These are phyloP conservation scores for Bombus breviceps DNA, from an alignment of 1,140 invertebrate species.

Conservation along the genomic window DNA sequence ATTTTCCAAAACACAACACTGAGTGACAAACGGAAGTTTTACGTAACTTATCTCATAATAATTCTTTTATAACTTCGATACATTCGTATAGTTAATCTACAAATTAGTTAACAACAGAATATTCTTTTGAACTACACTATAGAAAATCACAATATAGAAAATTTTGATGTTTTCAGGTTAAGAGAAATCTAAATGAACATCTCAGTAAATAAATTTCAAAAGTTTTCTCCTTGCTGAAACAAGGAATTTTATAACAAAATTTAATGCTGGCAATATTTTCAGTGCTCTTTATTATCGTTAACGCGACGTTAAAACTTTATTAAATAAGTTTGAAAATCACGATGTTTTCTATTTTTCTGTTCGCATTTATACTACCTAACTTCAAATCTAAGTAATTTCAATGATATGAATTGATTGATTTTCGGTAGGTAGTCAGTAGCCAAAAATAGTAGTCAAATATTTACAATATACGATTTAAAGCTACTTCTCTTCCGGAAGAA, in stretches of 20 bases:
- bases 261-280: background rate
- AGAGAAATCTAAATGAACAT: background rate
- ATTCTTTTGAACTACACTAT: background rate
- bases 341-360: no score
- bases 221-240: no score
- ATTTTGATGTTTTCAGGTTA: background rate
- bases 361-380: background rate
- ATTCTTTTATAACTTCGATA: background rate
- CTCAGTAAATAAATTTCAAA: no score
- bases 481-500: constrained; percentile 20
- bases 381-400: background rate
- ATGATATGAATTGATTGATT: background rate
- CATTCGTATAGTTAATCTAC: background rate
- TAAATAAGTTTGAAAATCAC: background rate
- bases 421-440: background rate
- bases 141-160: background rate
- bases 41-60: background rate
- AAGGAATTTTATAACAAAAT: background rate
- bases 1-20: background rate
- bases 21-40: background rate
- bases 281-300: background rate
- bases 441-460: background rate
- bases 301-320: background rate
- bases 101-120: background rate
- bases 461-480: background rate